Evolutionary conservation across 2,113 vertebrate species (phyloP), one percentile per base, ranked within the genome.

Genomic region (Chelonoidis abingdonii): DNA sequence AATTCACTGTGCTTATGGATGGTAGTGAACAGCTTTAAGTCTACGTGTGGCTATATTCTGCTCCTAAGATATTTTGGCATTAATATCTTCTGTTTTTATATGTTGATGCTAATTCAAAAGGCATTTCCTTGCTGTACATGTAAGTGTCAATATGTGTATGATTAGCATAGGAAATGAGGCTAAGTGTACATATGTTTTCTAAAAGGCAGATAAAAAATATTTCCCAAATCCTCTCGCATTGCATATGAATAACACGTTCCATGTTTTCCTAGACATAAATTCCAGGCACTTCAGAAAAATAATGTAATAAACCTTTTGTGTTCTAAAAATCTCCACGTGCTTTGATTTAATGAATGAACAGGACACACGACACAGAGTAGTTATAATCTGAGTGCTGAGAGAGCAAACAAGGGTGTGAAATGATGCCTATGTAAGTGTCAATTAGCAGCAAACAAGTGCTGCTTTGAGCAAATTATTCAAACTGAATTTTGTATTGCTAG

Each of bases 181-280:
- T 89, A 95, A 93, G 85, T 96, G 96, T 98, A 65, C 87, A 94
- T 97, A 57, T 96, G 93, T 94, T 97, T 96, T 93, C 87, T 93
- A 85, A 97, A 96, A 89, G 89, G 52, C 29, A 97, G 90, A 94
- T 87, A 92, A 78, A 87, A 95, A 69, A 87, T 62, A 94, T 87
- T 94, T 94, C 56, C 57, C 94, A 86, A 86, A 96, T 97, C 93
- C 54, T 92, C 97, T 95, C 95, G 92, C 96, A 86, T 80, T 95
- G 86, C 93, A 98, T 96, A 97, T 98, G 96, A 97, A 78, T 88
- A 94, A 95, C 97, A 98, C 98, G 96, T 97, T 95, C 91, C 82
- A 44, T 93, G 92, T 94, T 98, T 98, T 97, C 89, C 86, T 88
- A 96, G 94, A 96, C 84, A 12, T 38, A 95, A 95, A 96, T 79